Percentiles rank a stretch among this genome's conserved stretches.
These are phyloP conservation scores for Cynopterus brachyotis DNA, from an alignment of 2,113 vertebrate genomes.

Conservation along the genomic window DNA sequence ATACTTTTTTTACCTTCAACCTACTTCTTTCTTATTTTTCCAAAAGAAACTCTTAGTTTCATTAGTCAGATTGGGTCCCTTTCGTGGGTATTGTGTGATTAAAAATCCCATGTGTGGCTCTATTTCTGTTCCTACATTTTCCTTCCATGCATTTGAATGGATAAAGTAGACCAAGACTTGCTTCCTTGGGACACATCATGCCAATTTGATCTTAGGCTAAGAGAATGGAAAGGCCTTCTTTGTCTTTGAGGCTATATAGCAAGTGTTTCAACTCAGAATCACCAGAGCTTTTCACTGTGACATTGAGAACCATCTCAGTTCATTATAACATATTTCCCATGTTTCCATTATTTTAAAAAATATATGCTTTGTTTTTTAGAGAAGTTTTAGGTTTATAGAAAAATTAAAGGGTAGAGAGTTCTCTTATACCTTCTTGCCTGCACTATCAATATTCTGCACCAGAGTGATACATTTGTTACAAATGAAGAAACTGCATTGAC, in stretches of 20 bases:
- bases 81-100: not conserved
- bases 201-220: not conserved
- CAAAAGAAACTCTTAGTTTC: not conserved
- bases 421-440: not conserved
- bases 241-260: not conserved
- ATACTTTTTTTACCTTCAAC: not conserved
- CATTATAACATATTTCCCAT: not conserved
- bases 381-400: not conserved
- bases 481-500: not conserved
- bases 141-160: not conserved
- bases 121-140: not conserved
- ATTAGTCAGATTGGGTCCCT: not conserved
- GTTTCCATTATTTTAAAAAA: not conserved
- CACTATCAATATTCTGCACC: not conserved
- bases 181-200: not conserved
- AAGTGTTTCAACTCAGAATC: not conserved
- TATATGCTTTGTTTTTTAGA: not conserved
- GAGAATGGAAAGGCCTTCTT: not conserved
- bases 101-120: not conserved
- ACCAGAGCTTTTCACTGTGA: not conserved
- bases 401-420: not conserved
- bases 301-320: not conserved
- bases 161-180: not conserved
- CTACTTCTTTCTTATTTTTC: not conserved
- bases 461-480: not conserved